Conservation (phyloP, 2,888 invertebrate genomes). For the Ectemnius continuus region DNA sequence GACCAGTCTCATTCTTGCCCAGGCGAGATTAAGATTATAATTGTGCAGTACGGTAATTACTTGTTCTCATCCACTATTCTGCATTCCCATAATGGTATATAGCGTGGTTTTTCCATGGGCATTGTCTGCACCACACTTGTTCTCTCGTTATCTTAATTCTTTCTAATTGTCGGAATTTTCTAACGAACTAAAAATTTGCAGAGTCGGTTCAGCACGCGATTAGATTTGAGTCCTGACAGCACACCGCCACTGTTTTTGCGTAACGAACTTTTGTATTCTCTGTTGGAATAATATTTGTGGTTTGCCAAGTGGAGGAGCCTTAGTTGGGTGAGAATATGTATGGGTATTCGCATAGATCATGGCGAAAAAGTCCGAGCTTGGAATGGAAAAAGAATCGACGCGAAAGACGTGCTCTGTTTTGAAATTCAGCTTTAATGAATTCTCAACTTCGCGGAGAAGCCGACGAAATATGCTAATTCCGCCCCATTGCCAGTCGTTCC, state of each 20-base stretch:
- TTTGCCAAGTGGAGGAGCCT: not conserved
- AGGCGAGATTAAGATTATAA: constrained; percentile 67
- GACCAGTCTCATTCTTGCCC: constrained; percentile 50
- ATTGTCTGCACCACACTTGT: not conserved
- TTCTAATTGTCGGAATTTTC: not conserved
- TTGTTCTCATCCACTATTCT: not conserved
- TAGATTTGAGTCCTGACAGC: no score
- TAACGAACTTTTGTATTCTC: not conserved
- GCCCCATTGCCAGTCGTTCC: not conserved
- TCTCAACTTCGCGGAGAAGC: not conserved
- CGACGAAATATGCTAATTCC: constrained; percentile 7
- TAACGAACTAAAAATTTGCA: not conserved
- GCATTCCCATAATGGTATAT: not conserved
- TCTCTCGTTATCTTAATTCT: not conserved
- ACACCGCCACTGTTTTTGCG: no score
- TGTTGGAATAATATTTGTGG: constrained; percentile 7
- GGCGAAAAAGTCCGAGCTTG: no score
- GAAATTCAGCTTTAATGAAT: constrained; percentile 30
- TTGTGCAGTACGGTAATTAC: constrained; percentile 61
- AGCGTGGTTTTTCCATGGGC: not conserved
- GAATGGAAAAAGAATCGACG: constrained; percentile 16
- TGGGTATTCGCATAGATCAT: no score
- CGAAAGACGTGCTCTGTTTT: constrained; percentile 14
- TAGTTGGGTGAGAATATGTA: no score
- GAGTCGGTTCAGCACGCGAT: not conserved